Evolutionary conservation across 1,140 invertebrate species (phyloP), one percentile per base, ranked within the genome.

Genomic region (Leptinotarsa undecemlineata): DNA sequence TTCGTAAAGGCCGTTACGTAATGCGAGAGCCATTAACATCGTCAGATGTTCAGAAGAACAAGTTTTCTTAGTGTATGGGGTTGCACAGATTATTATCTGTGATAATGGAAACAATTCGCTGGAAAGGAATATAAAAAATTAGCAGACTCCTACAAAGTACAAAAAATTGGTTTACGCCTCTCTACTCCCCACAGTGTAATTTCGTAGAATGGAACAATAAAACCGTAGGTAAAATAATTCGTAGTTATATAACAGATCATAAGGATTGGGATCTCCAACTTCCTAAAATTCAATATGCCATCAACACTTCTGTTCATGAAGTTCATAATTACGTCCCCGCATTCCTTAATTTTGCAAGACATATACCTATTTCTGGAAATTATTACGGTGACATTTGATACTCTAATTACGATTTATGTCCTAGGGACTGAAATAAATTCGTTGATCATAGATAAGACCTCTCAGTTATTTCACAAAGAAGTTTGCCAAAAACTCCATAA

Each of bases 101-200:
- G 62, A 63, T 63, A 63, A 21, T 21, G 13, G 11, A 14, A 14
- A 13, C 62, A 63, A 19, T 63, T 63, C 21, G 62, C 62, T 13
- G 62, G 71, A 68, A 72, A 62, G 19, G 62, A 76, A 6, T 82
- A 82, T 57, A 63, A 78, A 26, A 68, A 74, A 8, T 73, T 80
- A 21, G 26, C 47, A 33, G 33, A 68, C 13, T 33, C 48, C 19
- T 57, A 73, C 48, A 13, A 74, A 21, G 73, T 74, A 14, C 42
- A 76, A 13, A 71, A 75, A 19, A 71, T 75, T 17, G 69, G 63
- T 75, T 71, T 26, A 66, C 48, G 14, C 48, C 68, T 4, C 62
- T 19, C n/a, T 75, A 75, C 33, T 69, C 69, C 20, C 42, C 60
- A 11, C 74, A 75, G 57, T 33, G 15, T 48, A 71, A 75, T 57